Conservation (phyloP, 2,113 vertebrate genomes). For the Thymallus thymallus region DNA sequence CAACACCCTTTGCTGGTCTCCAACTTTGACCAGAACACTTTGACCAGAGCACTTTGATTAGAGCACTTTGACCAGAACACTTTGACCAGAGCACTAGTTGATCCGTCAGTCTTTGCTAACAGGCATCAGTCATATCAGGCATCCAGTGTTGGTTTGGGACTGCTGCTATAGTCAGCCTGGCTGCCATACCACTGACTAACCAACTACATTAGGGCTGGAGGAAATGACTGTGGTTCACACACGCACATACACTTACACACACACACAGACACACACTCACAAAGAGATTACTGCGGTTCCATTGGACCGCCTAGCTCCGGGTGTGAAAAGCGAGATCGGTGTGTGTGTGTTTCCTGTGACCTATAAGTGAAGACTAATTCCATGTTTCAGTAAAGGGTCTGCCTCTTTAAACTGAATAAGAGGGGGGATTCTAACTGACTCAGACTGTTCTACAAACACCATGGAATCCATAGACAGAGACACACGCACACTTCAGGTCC, state of each 20-base stretch:
- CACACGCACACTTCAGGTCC: constrained; percentile 3
- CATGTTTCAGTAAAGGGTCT: constrained; percentile 56
- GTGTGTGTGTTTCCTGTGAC: too few relatives aligned
- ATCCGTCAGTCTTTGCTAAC: too few relatives aligned
- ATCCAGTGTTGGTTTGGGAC: constrained; percentile 26
- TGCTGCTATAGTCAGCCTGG: constrained; percentile 29
- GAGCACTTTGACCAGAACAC: too few relatives aligned
- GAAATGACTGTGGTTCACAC: constrained; percentile 71
- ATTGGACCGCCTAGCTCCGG: too few relatives aligned
- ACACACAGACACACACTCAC: background rate
- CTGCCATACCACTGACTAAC: constrained; percentile 52
- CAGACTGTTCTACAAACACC: constrained; percentile 48
- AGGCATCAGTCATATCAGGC: too few relatives aligned
- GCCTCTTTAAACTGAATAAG: background rate
- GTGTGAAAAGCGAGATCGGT: too few relatives aligned
- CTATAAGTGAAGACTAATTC: constrained; percentile 34
- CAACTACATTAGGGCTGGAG: constrained; percentile 56
- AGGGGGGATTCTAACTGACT: constrained; percentile 29
- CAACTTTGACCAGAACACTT: too few relatives aligned
- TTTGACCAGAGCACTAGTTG: too few relatives aligned
- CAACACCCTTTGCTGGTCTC: too few relatives aligned
- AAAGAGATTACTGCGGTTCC: too few relatives aligned
- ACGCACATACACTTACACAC: background rate
- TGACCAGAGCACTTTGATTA: too few relatives aligned
- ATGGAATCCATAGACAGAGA: constrained; percentile 34